Base-by-base conservation (phyloP, 2,113 vertebrate species). In the Ammospiza caudacuta region DNA sequence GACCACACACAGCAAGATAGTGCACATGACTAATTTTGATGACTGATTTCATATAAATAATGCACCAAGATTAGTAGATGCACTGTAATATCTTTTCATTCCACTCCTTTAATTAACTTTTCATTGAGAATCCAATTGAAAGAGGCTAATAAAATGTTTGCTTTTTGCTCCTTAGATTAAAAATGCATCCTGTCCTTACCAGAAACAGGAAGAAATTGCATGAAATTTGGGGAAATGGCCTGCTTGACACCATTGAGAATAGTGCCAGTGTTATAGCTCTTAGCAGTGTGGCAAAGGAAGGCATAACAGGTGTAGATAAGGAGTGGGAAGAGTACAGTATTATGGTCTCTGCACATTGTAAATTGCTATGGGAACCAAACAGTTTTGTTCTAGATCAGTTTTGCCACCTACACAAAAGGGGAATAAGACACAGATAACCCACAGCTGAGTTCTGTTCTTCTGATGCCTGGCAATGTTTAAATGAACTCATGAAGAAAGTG, bases 1-100 rank as follows among this genome's bases (percentile, higher is more conserved):
- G 97, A 95, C 97, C 97, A 97, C 97, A 97, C 97, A 96, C 94
- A 91, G 95, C 79, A 83, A 92, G 96, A 97, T 97, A 96, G 92
- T 44, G 64, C 91, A 87, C 87, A 95, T 96, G 97, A 97, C 95
- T 97, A 97, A 97, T 94, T 96, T 83, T 84, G 95, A 97, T 96
- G 95, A 92, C 88, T 96, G 89, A 95, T 97, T 95, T 96, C 81
- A 83, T 66, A 95, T 87, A 95, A 97, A 93, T 96, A 96, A 94
- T 83, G 68, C 55, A 89, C 95, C 43, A 12, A 89, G 94, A 95
- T 94, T 39, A 94, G 76, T 67, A 86, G 79, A 86, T 66, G 92
- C 78, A 3, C 39, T 43, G 64, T 39, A 94, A 90, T 77, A 93
- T 49, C 59, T 57, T 82, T 59, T 87, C 78, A 70, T 91, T 95